Evolutionary conservation across 2,797 vertebrate species (phyloP).

Genomic region (Chrosomus eos): DNA sequence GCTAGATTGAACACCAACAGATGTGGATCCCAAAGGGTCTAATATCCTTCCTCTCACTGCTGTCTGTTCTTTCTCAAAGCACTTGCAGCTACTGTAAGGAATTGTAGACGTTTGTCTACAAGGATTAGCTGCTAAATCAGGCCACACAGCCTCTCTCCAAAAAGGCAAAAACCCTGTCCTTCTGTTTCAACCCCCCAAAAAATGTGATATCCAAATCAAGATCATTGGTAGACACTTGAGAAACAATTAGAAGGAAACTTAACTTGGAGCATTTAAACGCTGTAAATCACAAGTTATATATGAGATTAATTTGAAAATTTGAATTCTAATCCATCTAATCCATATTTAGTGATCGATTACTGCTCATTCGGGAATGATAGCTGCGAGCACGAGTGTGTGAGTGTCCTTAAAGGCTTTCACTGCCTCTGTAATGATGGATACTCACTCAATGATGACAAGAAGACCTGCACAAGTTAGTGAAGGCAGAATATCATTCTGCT

Average conservation of each 20-base stretch:
- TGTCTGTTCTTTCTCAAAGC: background rate
- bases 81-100: background rate
- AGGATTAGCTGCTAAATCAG: background rate
- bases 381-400: conserved; percentile 86
- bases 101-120: background rate
- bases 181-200: background rate
- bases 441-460: conserved; percentile 82
- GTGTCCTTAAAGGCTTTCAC: conserved; percentile 72
- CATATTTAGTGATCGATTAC: conserved; percentile 79
- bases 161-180: background rate
- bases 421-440: conserved; percentile 84
- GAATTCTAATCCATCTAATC: conserved; percentile 16
- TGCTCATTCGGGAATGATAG: conserved; percentile 79
- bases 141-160: background rate
- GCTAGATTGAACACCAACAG: background rate
- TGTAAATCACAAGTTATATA: background rate
- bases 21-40: background rate
- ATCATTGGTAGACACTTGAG: background rate
- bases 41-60: background rate
- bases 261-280: background rate
- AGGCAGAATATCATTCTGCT: background rate
- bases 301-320: background rate
- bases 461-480: conserved; percentile 76
- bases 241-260: background rate
- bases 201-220: background rate